phyloP scores from a whole-genome alignment of 1,140 invertebrate species.

The Phenacoccus solenopsis region DNA sequence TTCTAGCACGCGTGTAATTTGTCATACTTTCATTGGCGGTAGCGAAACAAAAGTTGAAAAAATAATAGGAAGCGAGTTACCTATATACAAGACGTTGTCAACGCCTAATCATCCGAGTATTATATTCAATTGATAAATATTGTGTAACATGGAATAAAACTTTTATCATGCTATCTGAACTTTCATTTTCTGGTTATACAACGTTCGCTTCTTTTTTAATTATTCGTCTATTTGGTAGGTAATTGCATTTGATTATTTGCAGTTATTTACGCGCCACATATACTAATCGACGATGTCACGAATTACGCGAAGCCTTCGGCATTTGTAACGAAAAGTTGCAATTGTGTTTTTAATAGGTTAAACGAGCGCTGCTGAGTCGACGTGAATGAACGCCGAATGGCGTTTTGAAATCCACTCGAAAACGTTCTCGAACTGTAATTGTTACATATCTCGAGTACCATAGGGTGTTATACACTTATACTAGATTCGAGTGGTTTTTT shows the following conservation, averaged over 20 bases:
- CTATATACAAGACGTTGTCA: no score
- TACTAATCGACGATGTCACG: background rate
- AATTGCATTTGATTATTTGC: background rate
- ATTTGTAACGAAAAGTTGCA: background rate
- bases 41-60: background rate
- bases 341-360: background rate
- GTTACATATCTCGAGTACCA: no score
- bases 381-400: no score
- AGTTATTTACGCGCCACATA: background rate
- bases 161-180: background rate
- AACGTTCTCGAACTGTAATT: no score
- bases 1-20: background rate
- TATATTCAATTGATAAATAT: slow-evolving; percentile 2
- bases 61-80: background rate
- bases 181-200: background rate
- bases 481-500: no score
- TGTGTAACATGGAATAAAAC: background rate
- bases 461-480: no score
- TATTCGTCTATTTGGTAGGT: background rate
- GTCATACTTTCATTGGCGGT: background rate
- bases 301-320: background rate
- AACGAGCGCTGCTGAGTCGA: background rate
- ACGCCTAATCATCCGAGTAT: background rate
- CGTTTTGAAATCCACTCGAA: background rate
- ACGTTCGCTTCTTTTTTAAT: background rate